Conservation (phyloP, 2,888 invertebrate species). For the Spisula solida region DNA sequence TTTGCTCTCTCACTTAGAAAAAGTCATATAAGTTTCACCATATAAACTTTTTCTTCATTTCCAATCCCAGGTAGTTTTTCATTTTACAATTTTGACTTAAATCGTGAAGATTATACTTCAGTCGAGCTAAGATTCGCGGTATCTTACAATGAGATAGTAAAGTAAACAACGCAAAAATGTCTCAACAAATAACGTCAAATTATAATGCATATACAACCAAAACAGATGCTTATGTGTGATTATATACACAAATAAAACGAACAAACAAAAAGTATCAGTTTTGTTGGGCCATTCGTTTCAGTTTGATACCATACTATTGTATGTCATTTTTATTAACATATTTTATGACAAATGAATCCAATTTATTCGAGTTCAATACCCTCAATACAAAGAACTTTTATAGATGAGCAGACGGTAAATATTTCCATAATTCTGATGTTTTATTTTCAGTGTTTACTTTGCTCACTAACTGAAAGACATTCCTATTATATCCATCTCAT, state of each 20-base stretch:
- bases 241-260: background rate
- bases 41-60: slow-evolving; percentile 11
- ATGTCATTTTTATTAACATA: slow-evolving; percentile 4
- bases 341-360: slow-evolving; percentile 4
- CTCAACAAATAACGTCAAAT: slow-evolving; percentile 10
- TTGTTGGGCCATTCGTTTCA: background rate
- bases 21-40: slow-evolving; percentile 26
- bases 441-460: slow-evolving; percentile 6
- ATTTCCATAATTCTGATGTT: background rate
- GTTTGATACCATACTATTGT: background rate
- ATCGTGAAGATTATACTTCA: background rate
- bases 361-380: background rate
- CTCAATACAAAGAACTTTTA: background rate
- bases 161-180: slow-evolving; percentile 8
- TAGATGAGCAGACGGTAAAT: background rate
- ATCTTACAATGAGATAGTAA: background rate
- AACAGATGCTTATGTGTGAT: background rate
- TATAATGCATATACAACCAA: background rate
- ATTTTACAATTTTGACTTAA: slow-evolving; percentile 14
- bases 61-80: background rate
- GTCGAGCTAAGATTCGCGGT: background rate
- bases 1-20: slow-evolving; percentile 58
- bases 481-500: background rate
- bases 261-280: background rate
- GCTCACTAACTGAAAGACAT: background rate